A percentile compares a stretch with the other conserved stretches of the same genome.
Evolutionary conservation across 1,140 invertebrate genomes (phyloP).

Genomic region (Mycetomoellerius zeteki): DNA sequence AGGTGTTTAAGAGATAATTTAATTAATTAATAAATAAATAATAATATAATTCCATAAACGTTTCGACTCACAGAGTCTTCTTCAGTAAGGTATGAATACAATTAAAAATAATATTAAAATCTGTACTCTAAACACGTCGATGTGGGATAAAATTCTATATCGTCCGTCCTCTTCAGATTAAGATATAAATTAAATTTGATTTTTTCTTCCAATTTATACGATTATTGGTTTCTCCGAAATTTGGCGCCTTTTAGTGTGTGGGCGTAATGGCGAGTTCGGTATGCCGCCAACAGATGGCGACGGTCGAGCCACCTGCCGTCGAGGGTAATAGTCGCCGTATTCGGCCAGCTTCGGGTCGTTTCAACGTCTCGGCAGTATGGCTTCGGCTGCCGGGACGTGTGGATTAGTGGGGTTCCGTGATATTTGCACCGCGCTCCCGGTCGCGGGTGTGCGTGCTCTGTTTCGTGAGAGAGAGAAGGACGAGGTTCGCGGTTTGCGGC

Average conservation of each 20-base stretch:
- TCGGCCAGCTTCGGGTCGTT: background rate
- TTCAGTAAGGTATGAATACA: no score
- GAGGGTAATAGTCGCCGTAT: conserved; percentile 28
- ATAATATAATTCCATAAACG: no score
- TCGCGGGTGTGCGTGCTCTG: conserved; percentile 70
- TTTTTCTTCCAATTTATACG: no score
- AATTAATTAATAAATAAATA: no score
- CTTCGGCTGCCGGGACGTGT: conserved; percentile 82
- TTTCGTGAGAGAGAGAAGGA: conserved; percentile 51
- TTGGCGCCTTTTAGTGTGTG: conserved; percentile 6
- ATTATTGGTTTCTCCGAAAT: conserved; percentile 11
- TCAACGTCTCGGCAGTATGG: conserved; percentile 78
- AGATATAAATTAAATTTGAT: no score
- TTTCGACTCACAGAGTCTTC: no score
- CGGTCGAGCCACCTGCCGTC: background rate
- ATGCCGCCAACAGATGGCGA: conserved; percentile 32
- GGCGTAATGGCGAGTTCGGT: background rate
- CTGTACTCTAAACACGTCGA: no score
- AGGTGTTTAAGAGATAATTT: no score
- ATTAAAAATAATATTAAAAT: no score
- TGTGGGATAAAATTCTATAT: no score
- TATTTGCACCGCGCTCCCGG: conserved; percentile 62
- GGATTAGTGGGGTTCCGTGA: conserved; percentile 53
- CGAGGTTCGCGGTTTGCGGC: conserved; percentile 46
- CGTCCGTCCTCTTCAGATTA: no score